Evolutionary conservation across 2,888 invertebrate species (phyloP).

Genomic region (Tetranychus truncatus): DNA sequence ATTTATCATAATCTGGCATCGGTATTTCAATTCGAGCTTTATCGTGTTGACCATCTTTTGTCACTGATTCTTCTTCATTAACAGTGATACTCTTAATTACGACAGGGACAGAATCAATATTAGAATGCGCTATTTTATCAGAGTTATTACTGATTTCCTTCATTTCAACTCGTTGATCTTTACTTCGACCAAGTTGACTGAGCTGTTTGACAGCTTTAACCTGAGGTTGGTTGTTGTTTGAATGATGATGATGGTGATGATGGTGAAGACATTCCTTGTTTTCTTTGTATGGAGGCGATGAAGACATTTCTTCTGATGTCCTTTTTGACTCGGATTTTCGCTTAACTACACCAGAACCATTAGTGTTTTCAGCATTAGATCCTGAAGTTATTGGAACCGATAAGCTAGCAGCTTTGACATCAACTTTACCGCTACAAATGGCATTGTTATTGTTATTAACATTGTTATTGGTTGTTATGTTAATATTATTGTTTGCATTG

Average conservation of each 20-base stretch:
- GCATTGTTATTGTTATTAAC: neutral
- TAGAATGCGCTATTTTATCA: neutral
- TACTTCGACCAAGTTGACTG: neutral
- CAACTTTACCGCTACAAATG: neutral
- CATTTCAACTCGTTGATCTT: neutral
- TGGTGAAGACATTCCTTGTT: neutral
- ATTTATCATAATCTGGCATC: neutral
- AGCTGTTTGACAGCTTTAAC: neutral
- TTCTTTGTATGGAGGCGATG: neutral
- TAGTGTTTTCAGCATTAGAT: neutral
- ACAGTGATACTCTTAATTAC: too few species aligned
- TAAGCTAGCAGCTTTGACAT: neutral
- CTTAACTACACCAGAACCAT: neutral
- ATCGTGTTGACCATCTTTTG: too few species aligned
- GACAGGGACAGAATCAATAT: neutral
- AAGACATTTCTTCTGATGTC: neutral
- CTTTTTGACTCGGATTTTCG: neutral
- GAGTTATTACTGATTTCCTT: neutral
- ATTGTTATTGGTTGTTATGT: neutral
- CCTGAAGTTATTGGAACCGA: neutral
- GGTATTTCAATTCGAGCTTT: neutral
- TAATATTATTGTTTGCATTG: neutral
- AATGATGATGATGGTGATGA: neutral
- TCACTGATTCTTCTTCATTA: too few species aligned
- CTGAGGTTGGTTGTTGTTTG: neutral